phyloP scores from a whole-genome alignment of 2,113 vertebrate genomes.

The Ginglymostoma cirratum region DNA sequence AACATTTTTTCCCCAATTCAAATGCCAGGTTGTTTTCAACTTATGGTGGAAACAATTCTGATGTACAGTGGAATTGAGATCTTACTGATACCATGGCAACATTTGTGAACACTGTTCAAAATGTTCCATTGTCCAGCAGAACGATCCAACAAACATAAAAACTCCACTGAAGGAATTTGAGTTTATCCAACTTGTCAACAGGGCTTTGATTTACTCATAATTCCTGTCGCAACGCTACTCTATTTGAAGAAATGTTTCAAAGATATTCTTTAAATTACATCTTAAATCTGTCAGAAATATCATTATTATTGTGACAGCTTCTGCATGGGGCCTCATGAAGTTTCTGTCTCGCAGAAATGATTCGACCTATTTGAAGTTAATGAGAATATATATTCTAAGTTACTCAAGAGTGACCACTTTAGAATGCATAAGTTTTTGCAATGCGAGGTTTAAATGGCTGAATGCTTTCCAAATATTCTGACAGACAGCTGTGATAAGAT shows the following conservation, averaged over 20 bases:
- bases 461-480: background rate
- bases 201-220: background rate
- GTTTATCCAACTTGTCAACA: background rate
- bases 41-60: background rate
- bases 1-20: background rate
- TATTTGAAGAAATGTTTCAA: constrained; percentile 6
- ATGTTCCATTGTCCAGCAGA: background rate
- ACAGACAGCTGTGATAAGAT: background rate
- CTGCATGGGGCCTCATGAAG: background rate
- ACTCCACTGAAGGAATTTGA: background rate
- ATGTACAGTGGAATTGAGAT: background rate
- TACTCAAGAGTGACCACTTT: constrained; percentile 9
- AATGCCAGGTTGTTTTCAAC: background rate
- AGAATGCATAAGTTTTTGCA: background rate
- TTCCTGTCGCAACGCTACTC: background rate
- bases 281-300: constrained; percentile 34
- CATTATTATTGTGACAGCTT: constrained; percentile 22
- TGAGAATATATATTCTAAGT: constrained; percentile 22
- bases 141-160: background rate
- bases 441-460: background rate
- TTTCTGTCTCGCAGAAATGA: background rate
- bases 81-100: background rate
- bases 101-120: background rate
- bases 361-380: constrained; percentile 14
- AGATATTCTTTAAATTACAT: constrained; percentile 24